A percentile compares a stretch with the other conserved stretches of the same genome.
Evolutionary conservation across 2,113 vertebrate genomes (phyloP).

Genomic region (Charina bottae): DNA sequence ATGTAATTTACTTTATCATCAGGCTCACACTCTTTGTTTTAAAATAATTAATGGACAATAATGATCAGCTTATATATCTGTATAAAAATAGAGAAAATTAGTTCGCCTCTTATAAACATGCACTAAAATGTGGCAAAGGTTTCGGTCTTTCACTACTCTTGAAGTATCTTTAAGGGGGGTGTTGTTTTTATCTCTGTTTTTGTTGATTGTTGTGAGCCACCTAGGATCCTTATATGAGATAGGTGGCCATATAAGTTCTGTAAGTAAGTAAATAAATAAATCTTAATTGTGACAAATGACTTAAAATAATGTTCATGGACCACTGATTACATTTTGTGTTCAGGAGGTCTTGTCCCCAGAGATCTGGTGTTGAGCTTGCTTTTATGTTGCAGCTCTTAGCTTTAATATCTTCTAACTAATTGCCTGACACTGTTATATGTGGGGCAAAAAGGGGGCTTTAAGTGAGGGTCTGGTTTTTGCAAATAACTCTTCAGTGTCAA

Average conservation of each 20-base stretch:
- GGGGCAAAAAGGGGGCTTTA: background rate
- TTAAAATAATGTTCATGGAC: background rate
- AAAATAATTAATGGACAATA: background rate
- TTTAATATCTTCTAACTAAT: background rate
- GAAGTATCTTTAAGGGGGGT: background rate
- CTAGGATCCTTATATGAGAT: background rate
- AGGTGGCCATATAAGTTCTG: background rate
- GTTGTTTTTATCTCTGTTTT: background rate
- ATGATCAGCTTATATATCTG: background rate
- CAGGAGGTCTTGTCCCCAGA: background rate
- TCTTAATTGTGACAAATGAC: background rate
- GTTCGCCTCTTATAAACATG: background rate
- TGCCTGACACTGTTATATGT: background rate
- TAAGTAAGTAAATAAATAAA: background rate
- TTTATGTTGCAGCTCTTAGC: background rate
- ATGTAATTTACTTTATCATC: background rate
- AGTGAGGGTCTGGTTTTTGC: background rate
- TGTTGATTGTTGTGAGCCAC: background rate
- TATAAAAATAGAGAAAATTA: background rate
- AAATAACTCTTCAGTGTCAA: background rate
- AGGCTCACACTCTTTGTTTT: background rate
- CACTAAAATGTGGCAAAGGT: background rate
- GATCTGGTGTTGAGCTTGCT: background rate
- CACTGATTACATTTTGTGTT: background rate
- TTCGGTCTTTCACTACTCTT: background rate